A percentile compares a stretch with the other conserved stretches of the same genome.
These are phyloP conservation scores for Campylorhamphus procurvoides DNA, from an alignment of 2,113 vertebrate species.

Conservation along the genomic window DNA sequence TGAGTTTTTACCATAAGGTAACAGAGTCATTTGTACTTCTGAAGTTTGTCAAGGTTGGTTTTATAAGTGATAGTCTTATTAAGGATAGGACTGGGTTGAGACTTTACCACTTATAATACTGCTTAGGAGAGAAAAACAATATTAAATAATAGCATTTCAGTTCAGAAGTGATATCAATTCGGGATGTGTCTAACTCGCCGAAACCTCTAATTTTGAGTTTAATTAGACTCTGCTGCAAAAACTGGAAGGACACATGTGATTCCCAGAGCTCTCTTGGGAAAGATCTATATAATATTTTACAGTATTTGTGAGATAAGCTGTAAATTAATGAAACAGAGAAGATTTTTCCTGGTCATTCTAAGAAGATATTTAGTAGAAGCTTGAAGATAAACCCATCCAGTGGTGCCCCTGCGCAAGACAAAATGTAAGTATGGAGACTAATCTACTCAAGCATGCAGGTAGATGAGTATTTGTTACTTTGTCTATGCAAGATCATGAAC, in stretches of 20 bases:
- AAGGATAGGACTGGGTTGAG: neutral
- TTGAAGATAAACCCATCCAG: neutral
- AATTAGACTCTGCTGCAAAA: neutral
- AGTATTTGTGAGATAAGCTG: conserved; percentile 1
- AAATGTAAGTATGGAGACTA: neutral
- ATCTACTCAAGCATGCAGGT: neutral
- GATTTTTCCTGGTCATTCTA: neutral
- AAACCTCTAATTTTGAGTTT: conserved; percentile 8
- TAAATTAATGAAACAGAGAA: neutral
- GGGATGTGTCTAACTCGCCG: neutral
- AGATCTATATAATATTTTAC: neutral
- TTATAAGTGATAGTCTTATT: neutral
- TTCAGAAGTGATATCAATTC: neutral
- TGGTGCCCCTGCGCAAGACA: accelerated
- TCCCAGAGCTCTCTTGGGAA: neutral
- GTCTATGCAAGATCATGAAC: neutral
- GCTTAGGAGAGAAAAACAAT: neutral
- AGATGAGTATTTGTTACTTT: neutral
- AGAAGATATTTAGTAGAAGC: neutral
- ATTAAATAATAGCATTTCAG: neutral
- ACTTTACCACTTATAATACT: neutral
- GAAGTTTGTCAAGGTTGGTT: neutral
- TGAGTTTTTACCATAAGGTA: neutral
- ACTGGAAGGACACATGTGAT: neutral
- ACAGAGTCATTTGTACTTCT: neutral